Conservation (phyloP, 2,113 vertebrate genomes). For the Callionymus lyra region DNA sequence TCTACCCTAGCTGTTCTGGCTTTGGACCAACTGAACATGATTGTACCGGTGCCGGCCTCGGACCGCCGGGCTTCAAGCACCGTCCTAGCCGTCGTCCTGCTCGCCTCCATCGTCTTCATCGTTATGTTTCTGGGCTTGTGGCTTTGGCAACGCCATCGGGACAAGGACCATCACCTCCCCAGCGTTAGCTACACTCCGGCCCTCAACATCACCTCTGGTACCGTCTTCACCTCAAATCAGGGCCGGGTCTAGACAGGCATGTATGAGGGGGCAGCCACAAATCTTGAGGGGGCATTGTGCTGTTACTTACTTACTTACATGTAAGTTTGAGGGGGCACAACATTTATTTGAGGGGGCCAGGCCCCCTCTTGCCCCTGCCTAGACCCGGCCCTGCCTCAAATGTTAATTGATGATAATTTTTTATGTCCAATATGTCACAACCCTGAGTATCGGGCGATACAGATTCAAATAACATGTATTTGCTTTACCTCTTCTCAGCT, state of each 20-base stretch:
- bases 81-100: constrained; percentile 79
- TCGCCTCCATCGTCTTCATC: constrained; percentile 80
- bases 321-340: no score
- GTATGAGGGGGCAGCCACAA: no score
- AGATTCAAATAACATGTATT: no score
- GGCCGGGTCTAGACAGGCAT: no score
- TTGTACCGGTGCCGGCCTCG: constrained; percentile 83
- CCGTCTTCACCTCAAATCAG: constrained; percentile 60
- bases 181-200: constrained; percentile 85
- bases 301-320: no score
- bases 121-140: constrained; percentile 81
- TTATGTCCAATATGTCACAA: background rate
- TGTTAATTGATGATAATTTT: no score
- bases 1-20: constrained; percentile 77
- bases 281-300: no score
- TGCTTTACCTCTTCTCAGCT: no score
- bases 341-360: no score
- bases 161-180: constrained; percentile 81
- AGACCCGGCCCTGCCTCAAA: no score
- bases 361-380: no score
- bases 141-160: constrained; percentile 78
- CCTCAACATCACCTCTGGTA: constrained; percentile 80
- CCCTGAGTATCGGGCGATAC: background rate
- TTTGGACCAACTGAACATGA: constrained; percentile 95
- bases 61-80: constrained; percentile 83